Evolutionary conservation across 2,797 vertebrate species (phyloP).

Genomic region (Pantherophis vulpinus): DNA sequence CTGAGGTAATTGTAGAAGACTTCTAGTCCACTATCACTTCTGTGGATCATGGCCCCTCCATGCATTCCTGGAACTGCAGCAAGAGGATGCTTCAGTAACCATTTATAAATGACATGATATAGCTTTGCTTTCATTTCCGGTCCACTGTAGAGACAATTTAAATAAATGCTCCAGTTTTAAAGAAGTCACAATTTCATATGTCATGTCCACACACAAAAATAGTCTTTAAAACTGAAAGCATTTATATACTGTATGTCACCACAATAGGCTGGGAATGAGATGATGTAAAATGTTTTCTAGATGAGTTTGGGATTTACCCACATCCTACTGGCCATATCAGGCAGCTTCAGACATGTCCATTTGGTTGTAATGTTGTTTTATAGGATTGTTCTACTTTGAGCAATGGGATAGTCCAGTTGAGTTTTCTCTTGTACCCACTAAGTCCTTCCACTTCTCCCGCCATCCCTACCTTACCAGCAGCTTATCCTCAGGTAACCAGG

Average conservation of each 20-base stretch:
- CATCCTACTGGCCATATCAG: neutral
- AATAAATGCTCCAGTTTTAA: neutral
- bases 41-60: neutral
- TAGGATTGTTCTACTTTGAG: neutral
- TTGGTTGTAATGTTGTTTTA: neutral
- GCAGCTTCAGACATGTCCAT: neutral
- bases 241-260: neutral
- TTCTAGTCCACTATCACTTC: neutral
- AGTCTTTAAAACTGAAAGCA: neutral
- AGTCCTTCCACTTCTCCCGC: neutral
- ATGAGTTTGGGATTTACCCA: neutral
- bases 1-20: constrained; percentile 4
- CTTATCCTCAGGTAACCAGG: neutral
- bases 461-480: neutral
- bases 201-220: neutral
- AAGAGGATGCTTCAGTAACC: neutral
- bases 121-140: neutral
- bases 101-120: neutral
- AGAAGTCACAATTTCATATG: neutral
- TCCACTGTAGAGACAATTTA: neutral
- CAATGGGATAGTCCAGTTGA: neutral
- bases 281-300: neutral
- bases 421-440: neutral
- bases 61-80: neutral
- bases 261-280: neutral